These are phyloP conservation scores for Acrocephalus scirpaceus DNA, from an alignment of 2,797 vertebrate genomes.

Conservation along the genomic window DNA sequence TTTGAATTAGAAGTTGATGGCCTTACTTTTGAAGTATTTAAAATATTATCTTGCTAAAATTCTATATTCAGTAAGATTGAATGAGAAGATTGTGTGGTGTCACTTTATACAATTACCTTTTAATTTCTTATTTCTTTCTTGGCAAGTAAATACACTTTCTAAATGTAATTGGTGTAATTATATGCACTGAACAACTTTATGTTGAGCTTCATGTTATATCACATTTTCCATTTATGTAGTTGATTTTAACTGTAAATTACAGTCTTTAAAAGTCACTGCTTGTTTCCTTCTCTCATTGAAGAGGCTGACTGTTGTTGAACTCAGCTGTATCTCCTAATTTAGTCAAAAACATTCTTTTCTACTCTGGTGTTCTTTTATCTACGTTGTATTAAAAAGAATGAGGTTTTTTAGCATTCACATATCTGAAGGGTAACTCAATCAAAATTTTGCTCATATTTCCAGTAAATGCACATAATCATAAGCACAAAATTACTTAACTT, in stretches of 20 bases:
- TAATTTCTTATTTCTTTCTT: constrained; percentile 64
- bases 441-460: neutral
- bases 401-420: neutral
- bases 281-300: constrained; percentile 62
- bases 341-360: neutral
- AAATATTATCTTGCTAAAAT: constrained; percentile 60
- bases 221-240: constrained; percentile 56
- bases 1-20: constrained; percentile 71
- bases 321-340: constrained; percentile 37
- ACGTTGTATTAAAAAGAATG: neutral
- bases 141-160: constrained; percentile 77
- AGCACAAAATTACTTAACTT: neutral
- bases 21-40: constrained; percentile 72
- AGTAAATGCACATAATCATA: neutral
- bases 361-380: neutral
- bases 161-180: constrained; percentile 76
- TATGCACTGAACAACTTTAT: constrained; percentile 70
- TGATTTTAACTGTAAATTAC: constrained; percentile 69
- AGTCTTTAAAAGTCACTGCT: constrained; percentile 70
- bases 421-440: neutral
- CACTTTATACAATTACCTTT: constrained; percentile 73
- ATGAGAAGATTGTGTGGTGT: constrained; percentile 68
- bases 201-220: constrained; percentile 72
- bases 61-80: constrained; percentile 65
- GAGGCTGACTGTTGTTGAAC: constrained; percentile 62